Conservation (phyloP, 2,113 vertebrate species). For the Oncorhynchus mykiss region DNA sequence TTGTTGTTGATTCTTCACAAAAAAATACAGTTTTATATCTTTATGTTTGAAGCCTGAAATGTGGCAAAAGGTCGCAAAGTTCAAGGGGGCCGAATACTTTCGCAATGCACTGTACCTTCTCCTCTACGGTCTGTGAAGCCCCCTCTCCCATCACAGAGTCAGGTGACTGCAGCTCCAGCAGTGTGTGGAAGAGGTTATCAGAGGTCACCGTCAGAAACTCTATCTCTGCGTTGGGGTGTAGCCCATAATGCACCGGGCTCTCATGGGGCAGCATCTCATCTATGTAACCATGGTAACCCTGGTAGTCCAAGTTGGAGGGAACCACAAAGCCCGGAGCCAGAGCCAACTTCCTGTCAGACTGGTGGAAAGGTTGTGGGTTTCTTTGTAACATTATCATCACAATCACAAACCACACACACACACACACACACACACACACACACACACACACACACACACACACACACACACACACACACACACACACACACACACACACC, state of each 20-base stretch:
- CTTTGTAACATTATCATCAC: too few relatives aligned
- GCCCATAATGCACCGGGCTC: slow-evolving; percentile 71
- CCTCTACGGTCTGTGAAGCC: slow-evolving; percentile 74
- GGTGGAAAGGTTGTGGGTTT: neutral
- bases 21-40: too few relatives aligned
- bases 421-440: slow-evolving; percentile 29
- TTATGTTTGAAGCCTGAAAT: too few relatives aligned
- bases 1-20: too few relatives aligned
- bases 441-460: neutral
- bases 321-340: slow-evolving; percentile 74
- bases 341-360: slow-evolving; percentile 76
- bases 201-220: slow-evolving; percentile 78
- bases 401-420: neutral
- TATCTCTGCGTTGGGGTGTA: slow-evolving; percentile 75
- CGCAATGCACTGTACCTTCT: too few relatives aligned
- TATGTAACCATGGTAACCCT: slow-evolving; percentile 75
- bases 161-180: slow-evolving; percentile 82
- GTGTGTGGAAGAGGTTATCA: slow-evolving; percentile 76
- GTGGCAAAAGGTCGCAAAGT: too few relatives aligned
- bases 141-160: slow-evolving; percentile 71
- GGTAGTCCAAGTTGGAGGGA: slow-evolving; percentile 77
- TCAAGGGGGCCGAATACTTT: too few relatives aligned
- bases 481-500: slow-evolving; percentile 38
- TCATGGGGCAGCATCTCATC: slow-evolving; percentile 76
- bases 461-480: neutral